Evolutionary conservation across 2,797 vertebrate genomes (phyloP), one percentile per base, ranked within the genome.

Genomic region (Bucorvus abyssinicus): DNA sequence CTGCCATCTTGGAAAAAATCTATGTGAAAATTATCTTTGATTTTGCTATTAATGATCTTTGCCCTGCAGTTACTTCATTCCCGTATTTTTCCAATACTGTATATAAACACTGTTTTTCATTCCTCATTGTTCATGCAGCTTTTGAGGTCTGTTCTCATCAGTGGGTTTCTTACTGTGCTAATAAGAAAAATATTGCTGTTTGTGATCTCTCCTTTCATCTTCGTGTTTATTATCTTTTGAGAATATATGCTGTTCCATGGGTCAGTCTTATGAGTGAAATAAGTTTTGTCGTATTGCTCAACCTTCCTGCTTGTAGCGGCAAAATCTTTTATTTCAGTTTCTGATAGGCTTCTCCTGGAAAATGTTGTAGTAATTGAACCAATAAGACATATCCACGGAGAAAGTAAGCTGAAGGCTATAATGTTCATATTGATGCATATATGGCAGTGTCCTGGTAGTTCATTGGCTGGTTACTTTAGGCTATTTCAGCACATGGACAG

Each of bases 161-260:
- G 91, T 4, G 4, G 40, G 42, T 83, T 93, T 89, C 68, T 90
- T 84, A 82, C 81, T 87, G 56, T 44, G 45, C 53, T 94, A 93
- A 89, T 90, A 89, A 68, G 93, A 89, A 93, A 92, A 95, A 93
- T 75, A 95, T 32, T 93, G 83, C 80, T 26, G 32, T 44, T 89
- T 76, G 32, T 77, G 91, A 91, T 81, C 53, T 86, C 38, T 81
- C 82, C 92, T 96, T 96, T 94, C 80, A 90, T 91, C 87, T 93
- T 94, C 49, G 9, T 84, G 59, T 89, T 96, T 92, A 84, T 95
- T 91, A 60, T 79, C 77, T 65, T 92, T 87, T 77, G 68, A 70
- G 70, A 90, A 77, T 44, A 22, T 70, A 67, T 86, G 71, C 56
- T 47, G 63, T 86, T 93, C 74, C 77, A 45, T 22, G 59, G 85